Evolutionary conservation across 2,888 invertebrate species (phyloP), one percentile per base, ranked within the genome.

Genomic region (Agrilus cyanescens): DNA sequence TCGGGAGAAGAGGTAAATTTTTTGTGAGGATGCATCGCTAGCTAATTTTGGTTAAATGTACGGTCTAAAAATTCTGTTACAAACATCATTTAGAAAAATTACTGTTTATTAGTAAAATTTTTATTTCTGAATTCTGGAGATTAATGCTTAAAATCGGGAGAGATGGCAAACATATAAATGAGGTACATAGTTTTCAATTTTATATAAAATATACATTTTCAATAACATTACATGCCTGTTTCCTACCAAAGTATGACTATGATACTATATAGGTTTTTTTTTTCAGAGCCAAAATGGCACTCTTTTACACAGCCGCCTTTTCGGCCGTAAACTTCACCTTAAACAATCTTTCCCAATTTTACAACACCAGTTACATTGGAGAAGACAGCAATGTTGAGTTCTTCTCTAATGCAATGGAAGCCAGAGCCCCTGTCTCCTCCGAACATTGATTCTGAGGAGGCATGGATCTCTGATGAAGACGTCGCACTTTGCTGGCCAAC

Each of bases 221-320:
- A n/a, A n/a, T n/a, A n/a, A n/a, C n/a, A n/a, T n/a, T n/a, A n/a
- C n/a, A n/a, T n/a, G n/a, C n/a, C n/a, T n/a, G n/a, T n/a, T n/a
- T n/a, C n/a, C n/a, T n/a, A n/a, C n/a, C n/a, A n/a, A n/a, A 4
- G 20, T 20, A 2, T 5, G 7, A 20, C 20, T 20, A 5, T 33
- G 12, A 2, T 13, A n/a, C 3, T 32, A 13, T 6, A 5, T 32
- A 15, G 7, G 57, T 60, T 50, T 59, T 58, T 49, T 53, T 62
- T 80, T 76, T 50, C 74, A 87, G 86, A 72, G 85, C 85, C 86
- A 80, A 58, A 65, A 86, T 87, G 86, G 86, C 86, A 77, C 74
- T 76, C 73, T 68, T 69, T 69, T 66, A 73, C 73, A 74, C 73
- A 73, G 73, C 67, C 68, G 73, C 72, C 70, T 72, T 74, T 72